Base-by-base conservation (phyloP, 1,140 invertebrate species). In the Drosophila sulfurigaster region DNA sequence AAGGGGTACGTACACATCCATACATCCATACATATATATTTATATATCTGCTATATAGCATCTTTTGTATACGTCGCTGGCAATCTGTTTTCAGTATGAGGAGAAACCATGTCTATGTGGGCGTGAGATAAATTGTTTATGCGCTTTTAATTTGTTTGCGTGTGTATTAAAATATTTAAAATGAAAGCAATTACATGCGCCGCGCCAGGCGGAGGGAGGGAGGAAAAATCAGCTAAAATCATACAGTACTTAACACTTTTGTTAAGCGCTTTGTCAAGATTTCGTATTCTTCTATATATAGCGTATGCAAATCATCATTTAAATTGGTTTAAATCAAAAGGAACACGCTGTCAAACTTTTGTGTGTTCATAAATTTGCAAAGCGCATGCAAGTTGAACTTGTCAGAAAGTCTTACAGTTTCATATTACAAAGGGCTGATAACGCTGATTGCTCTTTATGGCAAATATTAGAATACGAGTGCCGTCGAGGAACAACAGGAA, bases 141-240 rank as follows among this genome's bases (percentile, higher is more conserved):
- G 67, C 71, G 63, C 62, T 79, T 79, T 72, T 56, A 64, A 74
- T 72, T 72, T 81, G 76, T 81, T 86, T 70, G 68, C 82, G 65
- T 65, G 70, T 82, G 58, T 81, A 81, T 78, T 65, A 60, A 79
- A 68, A 72, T 82, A 79, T 86, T 79, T 87, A 60, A 82, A 88
- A 70, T 52, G 41, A 51, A 73, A 77, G 45, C 63, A 66, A 66
- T 54, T 51, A 57, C 8, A 28, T 13, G 3, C 35, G 35, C 35
- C 35, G 11, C 16, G 16, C 3, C 10, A 16, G 6, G 1, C 7
- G 5, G 1, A 28, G 5, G 41, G 1, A 2, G 7, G 4, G 15
- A 28, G 13, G 1, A n/a, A 5, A 15, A 51, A 28, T 16, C 43
- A 45, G 8, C 35, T 25, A 10, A 5, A 4, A 13, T 7, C 51